phyloP scores from a whole-genome alignment of 1,140 invertebrate genomes.

The Apis cerana region DNA sequence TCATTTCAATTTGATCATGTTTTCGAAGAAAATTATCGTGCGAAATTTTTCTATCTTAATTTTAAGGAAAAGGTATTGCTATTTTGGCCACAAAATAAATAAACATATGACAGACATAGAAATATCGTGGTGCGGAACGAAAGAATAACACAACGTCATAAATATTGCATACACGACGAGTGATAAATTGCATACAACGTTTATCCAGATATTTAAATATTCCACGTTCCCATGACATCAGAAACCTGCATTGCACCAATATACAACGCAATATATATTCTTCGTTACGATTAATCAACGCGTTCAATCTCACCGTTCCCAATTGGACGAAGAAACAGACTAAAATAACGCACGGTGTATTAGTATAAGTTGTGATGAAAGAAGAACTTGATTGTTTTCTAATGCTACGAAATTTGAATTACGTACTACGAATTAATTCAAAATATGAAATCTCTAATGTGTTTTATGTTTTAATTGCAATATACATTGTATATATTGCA shows the following conservation, averaged over 20 bases:
- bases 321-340: neutral
- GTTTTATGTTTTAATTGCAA: no score
- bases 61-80: no score
- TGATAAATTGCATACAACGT: neutral
- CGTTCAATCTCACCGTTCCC: neutral
- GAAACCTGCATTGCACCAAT: neutral
- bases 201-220: conserved; percentile 1
- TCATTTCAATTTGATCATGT: neutral
- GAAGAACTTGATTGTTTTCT: no score
- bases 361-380: no score
- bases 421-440: no score
- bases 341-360: neutral
- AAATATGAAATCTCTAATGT: no score
- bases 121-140: neutral
- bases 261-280: neutral
- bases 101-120: no score
- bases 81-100: neutral
- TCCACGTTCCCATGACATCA: neutral
- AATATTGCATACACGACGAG: neutral
- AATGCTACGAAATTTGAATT: no score
- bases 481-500: no score
- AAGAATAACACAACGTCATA: neutral
- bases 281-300: neutral
- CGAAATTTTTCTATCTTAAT: neutral
- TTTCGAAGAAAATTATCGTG: neutral